Percentiles rank a stretch among this genome's conserved stretches.
These are phyloP conservation scores for Syngnathus rostellatus DNA, from an alignment of 2,797 vertebrate species.

Conservation along the genomic window DNA sequence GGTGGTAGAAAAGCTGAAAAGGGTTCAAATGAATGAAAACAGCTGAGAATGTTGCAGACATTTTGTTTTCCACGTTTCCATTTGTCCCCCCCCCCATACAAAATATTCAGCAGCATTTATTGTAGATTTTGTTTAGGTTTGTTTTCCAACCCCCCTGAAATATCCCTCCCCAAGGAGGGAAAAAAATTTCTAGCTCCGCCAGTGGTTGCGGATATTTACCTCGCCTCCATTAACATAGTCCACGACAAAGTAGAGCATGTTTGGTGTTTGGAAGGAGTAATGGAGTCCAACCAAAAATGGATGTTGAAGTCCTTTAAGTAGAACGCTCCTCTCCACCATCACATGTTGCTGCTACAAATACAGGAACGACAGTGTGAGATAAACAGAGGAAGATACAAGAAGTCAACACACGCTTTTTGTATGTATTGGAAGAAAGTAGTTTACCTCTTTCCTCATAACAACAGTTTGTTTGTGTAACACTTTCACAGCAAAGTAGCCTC, in stretches of 20 bases:
- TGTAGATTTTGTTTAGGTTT: no score
- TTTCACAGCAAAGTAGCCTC: slow-evolving; percentile 68
- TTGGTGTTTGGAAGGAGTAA: slow-evolving; percentile 73
- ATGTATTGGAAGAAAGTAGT: not conserved
- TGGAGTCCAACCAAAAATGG: slow-evolving; percentile 76
- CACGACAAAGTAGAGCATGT: slow-evolving; percentile 70
- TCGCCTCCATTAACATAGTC: slow-evolving; percentile 75
- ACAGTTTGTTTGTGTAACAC: slow-evolving; percentile 69
- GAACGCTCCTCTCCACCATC: slow-evolving; percentile 72
- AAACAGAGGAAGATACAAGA: not conserved
- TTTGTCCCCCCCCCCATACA: no score
- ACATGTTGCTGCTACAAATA: slow-evolving; percentile 66
- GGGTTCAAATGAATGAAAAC: slow-evolving; percentile 8
- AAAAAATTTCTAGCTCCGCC: no score
- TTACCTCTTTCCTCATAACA: slow-evolving; percentile 66
- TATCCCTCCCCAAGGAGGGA: no score
- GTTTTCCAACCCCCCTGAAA: no score
- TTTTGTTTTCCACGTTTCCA: no score
- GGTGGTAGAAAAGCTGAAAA: slow-evolving; percentile 72
- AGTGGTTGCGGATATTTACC: slow-evolving; percentile 40
- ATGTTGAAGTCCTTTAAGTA: slow-evolving; percentile 70
- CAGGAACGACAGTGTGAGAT: not conserved
- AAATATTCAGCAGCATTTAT: no score
- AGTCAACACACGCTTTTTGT: not conserved
- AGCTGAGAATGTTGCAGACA: not conserved